phyloP scores from a whole-genome alignment of 1,140 invertebrate species.

The Heliconius himera region DNA sequence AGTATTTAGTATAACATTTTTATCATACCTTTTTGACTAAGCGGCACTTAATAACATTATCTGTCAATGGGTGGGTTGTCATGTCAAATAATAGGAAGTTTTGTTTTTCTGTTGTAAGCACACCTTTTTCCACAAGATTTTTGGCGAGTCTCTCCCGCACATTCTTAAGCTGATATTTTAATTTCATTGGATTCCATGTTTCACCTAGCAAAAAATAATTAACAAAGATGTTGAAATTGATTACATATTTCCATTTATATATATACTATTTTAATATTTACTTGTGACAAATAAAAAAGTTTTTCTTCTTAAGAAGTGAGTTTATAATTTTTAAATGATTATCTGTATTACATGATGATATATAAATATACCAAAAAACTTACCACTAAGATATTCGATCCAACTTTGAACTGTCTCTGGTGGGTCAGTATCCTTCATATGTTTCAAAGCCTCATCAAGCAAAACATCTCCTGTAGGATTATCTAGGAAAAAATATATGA shows the following conservation, averaged over 20 bases:
- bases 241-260: background rate
- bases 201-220: slow-evolving; percentile 87
- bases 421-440: slow-evolving; percentile 98
- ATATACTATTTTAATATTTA: background rate
- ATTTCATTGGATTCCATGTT: slow-evolving; percentile 99
- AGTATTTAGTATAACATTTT: slow-evolving; percentile 11
- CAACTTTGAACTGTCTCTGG: slow-evolving; percentile 98
- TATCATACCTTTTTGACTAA: slow-evolving; percentile 95
- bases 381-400: slow-evolving; percentile 99
- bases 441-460: slow-evolving; percentile 98
- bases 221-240: background rate
- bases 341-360: background rate
- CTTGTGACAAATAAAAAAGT: background rate
- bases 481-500: slow-evolving; percentile 80
- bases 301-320: too few species aligned
- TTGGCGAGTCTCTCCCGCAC: slow-evolving; percentile 99
- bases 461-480: slow-evolving; percentile 98
- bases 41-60: slow-evolving; percentile 97
- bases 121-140: slow-evolving; percentile 99
- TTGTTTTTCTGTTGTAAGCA: slow-evolving; percentile 99
- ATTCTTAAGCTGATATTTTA: slow-evolving; percentile 99
- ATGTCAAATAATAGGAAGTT: slow-evolving; percentile 99
- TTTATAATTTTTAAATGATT: background rate
- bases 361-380: background rate
- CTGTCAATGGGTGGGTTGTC: slow-evolving; percentile 99